phyloP scores from a whole-genome alignment of 2,888 invertebrate genomes.

The Parasteatoda lunata region DNA sequence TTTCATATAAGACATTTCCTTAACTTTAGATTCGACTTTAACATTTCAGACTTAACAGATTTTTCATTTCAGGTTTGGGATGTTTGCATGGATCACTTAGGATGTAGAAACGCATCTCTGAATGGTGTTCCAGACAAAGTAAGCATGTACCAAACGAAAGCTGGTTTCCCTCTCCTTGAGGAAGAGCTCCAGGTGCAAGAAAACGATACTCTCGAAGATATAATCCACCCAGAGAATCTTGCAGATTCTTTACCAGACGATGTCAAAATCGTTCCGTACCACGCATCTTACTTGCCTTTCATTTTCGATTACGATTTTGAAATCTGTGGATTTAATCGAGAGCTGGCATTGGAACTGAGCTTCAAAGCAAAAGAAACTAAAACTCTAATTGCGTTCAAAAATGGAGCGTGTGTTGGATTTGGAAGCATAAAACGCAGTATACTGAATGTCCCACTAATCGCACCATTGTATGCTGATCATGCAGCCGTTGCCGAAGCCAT shows the following conservation, averaged over 20 bases:
- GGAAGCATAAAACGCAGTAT: constrained; percentile 38
- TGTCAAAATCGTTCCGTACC: constrained; percentile 22
- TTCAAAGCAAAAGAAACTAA: constrained; percentile 24
- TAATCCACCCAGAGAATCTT: constrained; percentile 1
- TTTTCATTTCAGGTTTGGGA: constrained; percentile 28
- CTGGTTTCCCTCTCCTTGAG: constrained; percentile 30
- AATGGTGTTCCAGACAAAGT: constrained; percentile 47
- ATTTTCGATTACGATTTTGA: constrained; percentile 33
- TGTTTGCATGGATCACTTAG: constrained; percentile 36
- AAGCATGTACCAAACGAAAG: constrained; percentile 47
- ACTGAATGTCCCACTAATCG: constrained; percentile 13
- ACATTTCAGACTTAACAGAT: neutral
- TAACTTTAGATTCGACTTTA: no score
- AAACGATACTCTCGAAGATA: constrained; percentile 1
- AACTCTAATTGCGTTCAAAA: constrained; percentile 33
- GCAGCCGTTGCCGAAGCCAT: constrained; percentile 44
- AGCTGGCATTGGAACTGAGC: constrained; percentile 5
- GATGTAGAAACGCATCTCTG: constrained; percentile 28
- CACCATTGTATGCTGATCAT: constrained; percentile 64
- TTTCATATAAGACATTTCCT: no score
- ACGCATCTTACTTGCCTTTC: neutral
- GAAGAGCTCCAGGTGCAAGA: neutral
- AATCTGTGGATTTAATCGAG: constrained; percentile 19
- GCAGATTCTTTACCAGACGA: neutral
- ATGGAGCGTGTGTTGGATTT: constrained; percentile 35